Evolutionary conservation across 2,888 invertebrate species (phyloP), one percentile per base, ranked within the genome.

Genomic region (Hirtodrosophila alboralis): DNA sequence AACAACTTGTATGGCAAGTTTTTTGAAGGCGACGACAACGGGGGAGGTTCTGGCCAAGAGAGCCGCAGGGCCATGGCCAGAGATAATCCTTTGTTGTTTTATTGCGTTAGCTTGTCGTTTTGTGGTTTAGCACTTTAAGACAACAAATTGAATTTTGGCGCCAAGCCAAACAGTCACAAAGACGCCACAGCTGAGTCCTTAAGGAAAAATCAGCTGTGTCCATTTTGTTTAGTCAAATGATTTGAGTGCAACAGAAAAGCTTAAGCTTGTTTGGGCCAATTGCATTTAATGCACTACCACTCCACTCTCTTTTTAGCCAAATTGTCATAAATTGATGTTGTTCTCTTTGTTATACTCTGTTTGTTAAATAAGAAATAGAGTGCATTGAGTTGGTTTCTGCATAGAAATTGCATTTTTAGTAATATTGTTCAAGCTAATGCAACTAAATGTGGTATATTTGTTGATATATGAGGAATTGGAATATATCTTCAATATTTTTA

Each of bases 101-200:
- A 84, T 76, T 84, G 73, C 60, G 59, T 83, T 83, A 83, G 56
- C 52, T 56, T 43, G 59, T 62, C 67, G 56, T 72, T 64, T 65
- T 77, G 68, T 65, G 69, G 75, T 51, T 76, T 75, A 72, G 67
- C 70, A 76, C 78, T 85, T 85, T 78, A 79, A 65, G 60, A 58
- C 70, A 69, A 81, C 74, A 87, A 81, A 87, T 87, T 86, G 69
- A 84, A 80, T 87, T n/a, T 87, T 81, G 75, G 65, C 60, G 52
- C 49, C 58, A 61, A 48, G 57, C 37, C 51, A 75, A 75, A 75
- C 63, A 44, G 58, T 27, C 37, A 30, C 62, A 60, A 54, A 49
- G 54, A 34, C 40, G 30, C 43, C 66, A n/a, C n/a, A 75, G 57
- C 71, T 75, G 72, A 14, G 26, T 12, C 41, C 36, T n/a, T 36